Conservation (phyloP, 2,888 invertebrate genomes). For the Meganola albula region DNA sequence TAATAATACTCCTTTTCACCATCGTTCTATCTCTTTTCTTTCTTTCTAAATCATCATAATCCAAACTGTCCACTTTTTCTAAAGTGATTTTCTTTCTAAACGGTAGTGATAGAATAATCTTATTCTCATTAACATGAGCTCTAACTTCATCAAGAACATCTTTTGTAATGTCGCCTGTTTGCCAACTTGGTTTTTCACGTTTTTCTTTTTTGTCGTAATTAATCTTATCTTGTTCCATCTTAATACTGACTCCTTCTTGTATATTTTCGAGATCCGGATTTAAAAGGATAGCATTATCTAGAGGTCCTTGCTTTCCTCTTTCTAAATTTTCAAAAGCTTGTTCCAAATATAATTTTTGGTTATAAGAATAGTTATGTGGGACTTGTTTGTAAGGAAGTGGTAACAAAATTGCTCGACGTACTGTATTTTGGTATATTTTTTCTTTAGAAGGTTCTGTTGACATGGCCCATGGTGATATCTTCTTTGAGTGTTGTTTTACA, state of each 20-base stretch:
- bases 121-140: conserved; percentile 44
- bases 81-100: conserved; percentile 50
- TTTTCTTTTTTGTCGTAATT: conserved; percentile 4
- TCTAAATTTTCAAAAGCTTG: background rate
- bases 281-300: conserved; percentile 24
- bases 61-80: conserved; percentile 55
- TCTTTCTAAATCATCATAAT: conserved; percentile 44
- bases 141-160: conserved; percentile 51
- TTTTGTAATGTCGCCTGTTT: conserved; percentile 46
- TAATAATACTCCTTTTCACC: background rate
- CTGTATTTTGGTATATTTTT: conserved; percentile 22
- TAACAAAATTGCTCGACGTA: conserved; percentile 32
- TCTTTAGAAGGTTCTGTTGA: background rate
- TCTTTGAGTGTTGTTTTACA: conserved; percentile 2
- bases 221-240: conserved; percentile 5
- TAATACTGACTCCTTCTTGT: conserved; percentile 19
- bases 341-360: background rate
- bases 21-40: conserved; percentile 31
- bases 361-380: conserved; percentile 21
- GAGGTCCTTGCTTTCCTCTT: conserved; percentile 9
- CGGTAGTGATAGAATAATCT: conserved; percentile 38
- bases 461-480: background rate
- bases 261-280: conserved; percentile 28
- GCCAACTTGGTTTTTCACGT: conserved; percentile 40
- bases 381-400: conserved; percentile 51